phyloP scores from a whole-genome alignment of 2,113 vertebrate genomes.

The Hoplias malabaricus region DNA sequence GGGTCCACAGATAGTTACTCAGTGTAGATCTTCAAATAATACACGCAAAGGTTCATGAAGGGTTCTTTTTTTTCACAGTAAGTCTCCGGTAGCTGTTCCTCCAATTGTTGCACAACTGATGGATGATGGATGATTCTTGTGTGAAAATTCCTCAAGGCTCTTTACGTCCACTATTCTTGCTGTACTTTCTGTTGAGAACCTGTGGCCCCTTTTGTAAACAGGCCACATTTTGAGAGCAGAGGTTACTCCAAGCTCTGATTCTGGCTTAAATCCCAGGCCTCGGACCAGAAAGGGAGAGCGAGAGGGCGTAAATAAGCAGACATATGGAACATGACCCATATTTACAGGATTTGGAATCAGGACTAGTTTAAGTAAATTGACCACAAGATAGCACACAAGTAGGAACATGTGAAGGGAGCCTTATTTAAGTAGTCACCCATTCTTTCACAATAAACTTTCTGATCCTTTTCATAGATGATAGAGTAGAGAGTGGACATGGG shows the following conservation, averaged over 20 bases:
- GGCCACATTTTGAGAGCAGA: neutral
- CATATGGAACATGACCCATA: neutral
- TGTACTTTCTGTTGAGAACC: neutral
- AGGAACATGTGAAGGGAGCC: neutral
- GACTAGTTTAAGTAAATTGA: neutral
- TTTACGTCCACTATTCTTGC: neutral
- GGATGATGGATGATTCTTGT: neutral
- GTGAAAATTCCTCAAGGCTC: slow-evolving; percentile 32
- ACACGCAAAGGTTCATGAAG: slow-evolving; percentile 30
- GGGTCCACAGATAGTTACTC: slow-evolving; percentile 30
- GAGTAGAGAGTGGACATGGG: neutral
- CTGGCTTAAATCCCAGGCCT: neutral
- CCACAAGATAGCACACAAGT: neutral
- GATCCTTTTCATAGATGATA: neutral
- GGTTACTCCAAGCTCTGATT: neutral
- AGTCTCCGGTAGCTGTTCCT: slow-evolving; percentile 58
- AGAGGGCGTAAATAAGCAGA: neutral
- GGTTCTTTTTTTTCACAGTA: slow-evolving; percentile 54
- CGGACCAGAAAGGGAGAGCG: neutral
- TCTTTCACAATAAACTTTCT: neutral
- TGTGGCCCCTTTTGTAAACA: neutral
- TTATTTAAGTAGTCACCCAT: neutral
- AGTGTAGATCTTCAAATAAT: slow-evolving; percentile 35
- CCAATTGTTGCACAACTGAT: slow-evolving; percentile 20
- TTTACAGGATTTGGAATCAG: neutral